phyloP scores from a whole-genome alignment of 2,113 vertebrate genomes.

The Orycteropus afer region DNA sequence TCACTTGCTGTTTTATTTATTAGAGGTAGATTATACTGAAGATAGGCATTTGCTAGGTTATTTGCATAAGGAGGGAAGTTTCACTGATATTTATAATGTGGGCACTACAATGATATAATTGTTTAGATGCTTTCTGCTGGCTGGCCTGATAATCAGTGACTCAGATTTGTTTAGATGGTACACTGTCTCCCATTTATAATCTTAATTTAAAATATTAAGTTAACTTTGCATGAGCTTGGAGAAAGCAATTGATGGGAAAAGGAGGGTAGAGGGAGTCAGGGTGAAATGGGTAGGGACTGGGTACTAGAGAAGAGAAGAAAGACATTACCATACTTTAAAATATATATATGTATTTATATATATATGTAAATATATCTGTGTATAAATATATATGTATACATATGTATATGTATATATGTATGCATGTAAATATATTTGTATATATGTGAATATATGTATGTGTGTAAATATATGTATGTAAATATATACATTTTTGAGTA shows the following conservation, averaged over 20 bases:
- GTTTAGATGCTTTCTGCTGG: background rate
- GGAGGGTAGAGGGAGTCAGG: background rate
- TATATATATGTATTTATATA: background rate
- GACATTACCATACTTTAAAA: background rate
- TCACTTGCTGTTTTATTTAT: background rate
- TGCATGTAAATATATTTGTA: too few species aligned
- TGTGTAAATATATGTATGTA: background rate
- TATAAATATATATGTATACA: too few species aligned
- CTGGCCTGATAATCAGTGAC: background rate
- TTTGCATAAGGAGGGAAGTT: background rate
- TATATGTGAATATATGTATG: too few species aligned
- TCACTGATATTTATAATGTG: background rate
- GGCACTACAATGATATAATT: background rate
- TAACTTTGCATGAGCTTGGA: background rate
- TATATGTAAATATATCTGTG: background rate
- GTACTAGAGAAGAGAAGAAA: background rate
- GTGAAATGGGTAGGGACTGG: background rate
- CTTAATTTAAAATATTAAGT: constrained; percentile 44
- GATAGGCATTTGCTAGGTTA: background rate
- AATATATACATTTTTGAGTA: background rate
- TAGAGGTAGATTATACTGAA: background rate
- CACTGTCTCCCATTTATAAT: background rate
- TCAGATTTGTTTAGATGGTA: constrained; percentile 18
- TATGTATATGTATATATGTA: too few species aligned
- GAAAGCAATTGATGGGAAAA: background rate